Evolutionary conservation across 2,888 invertebrate genomes (phyloP).

Genomic region (Herminia tarsipennalis): DNA sequence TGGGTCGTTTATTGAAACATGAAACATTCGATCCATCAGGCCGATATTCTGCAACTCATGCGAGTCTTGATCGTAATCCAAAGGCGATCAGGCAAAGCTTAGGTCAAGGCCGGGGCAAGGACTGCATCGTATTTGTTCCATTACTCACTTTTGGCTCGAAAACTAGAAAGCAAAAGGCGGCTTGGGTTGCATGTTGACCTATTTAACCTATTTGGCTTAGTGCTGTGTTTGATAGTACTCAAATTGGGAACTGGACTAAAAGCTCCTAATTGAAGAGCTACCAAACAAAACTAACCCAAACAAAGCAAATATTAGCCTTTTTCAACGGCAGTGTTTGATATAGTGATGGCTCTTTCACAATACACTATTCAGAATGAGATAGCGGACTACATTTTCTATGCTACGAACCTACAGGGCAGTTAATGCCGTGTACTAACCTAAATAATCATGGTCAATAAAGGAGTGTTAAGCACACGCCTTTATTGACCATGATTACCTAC

Average conservation of each 20-base stretch:
- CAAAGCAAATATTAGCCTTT: too few species aligned
- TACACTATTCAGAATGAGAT: too few species aligned
- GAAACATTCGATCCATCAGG: conserved; percentile 14
- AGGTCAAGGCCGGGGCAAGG: conserved; percentile 47
- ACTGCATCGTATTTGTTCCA: conserved; percentile 20
- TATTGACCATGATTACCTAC: too few species aligned
- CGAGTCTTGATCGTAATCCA: conserved; percentile 12
- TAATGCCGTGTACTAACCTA: too few species aligned
- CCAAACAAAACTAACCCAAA: too few species aligned
- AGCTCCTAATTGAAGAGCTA: too few species aligned
- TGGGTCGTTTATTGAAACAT: conserved; percentile 3
- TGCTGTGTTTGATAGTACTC: neutral
- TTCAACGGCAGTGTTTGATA: too few species aligned
- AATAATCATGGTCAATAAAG: too few species aligned
- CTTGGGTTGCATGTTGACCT: conserved; percentile 23
- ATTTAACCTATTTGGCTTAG: conserved; percentile 18
- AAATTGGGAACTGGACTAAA: neutral
- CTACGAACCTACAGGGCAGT: too few species aligned
- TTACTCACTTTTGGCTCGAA: conserved; percentile 24
- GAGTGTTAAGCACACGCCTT: too few species aligned
- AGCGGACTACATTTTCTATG: too few species aligned
- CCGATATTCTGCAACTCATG: conserved; percentile 17
- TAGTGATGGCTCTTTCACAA: too few species aligned
- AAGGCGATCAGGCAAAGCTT: conserved; percentile 22
- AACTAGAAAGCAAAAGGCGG: conserved; percentile 15